Percentiles rank a stretch among this genome's conserved stretches.
Evolutionary conservation across 2,888 invertebrate species (phyloP).

Genomic region (Tolmerus cingulatus): DNA sequence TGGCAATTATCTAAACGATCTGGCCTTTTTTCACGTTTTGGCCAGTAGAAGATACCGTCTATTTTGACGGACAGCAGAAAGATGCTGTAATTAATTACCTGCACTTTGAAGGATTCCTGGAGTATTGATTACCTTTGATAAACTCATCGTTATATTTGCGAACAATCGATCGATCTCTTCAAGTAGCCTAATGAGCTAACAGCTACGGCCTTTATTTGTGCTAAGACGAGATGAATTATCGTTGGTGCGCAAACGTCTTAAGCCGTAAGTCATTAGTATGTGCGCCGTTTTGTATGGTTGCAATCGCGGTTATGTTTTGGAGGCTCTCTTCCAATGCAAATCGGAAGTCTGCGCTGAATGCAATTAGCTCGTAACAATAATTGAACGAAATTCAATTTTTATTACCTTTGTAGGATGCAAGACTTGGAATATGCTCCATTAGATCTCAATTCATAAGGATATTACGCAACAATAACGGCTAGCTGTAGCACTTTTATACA

Average conservation of each 20-base stretch:
- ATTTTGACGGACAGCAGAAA: background rate
- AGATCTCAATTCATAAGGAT: background rate
- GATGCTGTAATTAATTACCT: background rate
- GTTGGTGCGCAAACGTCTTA: background rate
- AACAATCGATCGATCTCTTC: background rate
- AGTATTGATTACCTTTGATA: background rate
- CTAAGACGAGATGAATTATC: background rate
- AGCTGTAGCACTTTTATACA: background rate
- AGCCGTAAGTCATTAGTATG: background rate
- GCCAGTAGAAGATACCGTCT: background rate
- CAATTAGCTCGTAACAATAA: background rate
- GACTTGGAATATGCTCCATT: background rate
- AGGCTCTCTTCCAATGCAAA: background rate
- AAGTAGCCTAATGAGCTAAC: background rate
- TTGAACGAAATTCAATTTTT: background rate
- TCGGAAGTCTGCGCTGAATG: constrained; percentile 2
- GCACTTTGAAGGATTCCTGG: background rate
- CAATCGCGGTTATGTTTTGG: background rate
- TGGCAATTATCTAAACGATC: background rate
- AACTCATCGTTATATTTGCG: constrained; percentile 1
- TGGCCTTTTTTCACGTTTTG: background rate
- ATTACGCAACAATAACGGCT: background rate
- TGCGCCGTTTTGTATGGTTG: background rate
- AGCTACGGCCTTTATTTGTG: background rate
- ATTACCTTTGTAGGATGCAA: background rate